Percentiles rank a stretch among this genome's conserved stretches.
These are phyloP conservation scores for Acanthurus leucopareius DNA, from an alignment of 2,797 vertebrate genomes.

Conservation along the genomic window DNA sequence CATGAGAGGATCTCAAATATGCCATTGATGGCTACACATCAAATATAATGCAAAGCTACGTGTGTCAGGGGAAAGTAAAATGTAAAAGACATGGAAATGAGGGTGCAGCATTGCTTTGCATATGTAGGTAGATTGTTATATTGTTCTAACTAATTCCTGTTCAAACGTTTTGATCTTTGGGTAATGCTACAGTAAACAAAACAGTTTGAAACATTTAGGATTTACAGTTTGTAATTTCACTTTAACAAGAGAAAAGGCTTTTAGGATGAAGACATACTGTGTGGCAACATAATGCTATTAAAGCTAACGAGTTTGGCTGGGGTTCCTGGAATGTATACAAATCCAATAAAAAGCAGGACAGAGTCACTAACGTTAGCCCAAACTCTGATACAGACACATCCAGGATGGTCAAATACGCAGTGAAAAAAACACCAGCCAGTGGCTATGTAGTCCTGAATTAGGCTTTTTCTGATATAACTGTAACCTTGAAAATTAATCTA, in stretches of 20 bases:
- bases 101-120: background rate
- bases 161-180: background rate
- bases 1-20: background rate
- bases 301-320: background rate
- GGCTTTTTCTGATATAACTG: background rate
- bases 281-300: constrained; percentile 7
- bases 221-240: constrained; percentile 5
- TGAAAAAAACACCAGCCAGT: background rate
- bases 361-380: constrained; percentile 5
- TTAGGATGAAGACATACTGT: background rate
- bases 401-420: background rate
- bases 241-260: background rate
- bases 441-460: background rate
- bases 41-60: background rate
- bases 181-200: background rate
- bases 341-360: constrained; percentile 22
- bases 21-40: background rate
- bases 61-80: background rate
- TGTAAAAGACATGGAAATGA: background rate
- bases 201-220: background rate
- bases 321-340: constrained; percentile 1
- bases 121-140: background rate
- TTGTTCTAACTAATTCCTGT: background rate
- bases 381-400: constrained; percentile 1
- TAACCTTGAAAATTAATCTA: background rate